Conservation (phyloP, 2,888 invertebrate genomes). For the Drosophila ezoana region DNA sequence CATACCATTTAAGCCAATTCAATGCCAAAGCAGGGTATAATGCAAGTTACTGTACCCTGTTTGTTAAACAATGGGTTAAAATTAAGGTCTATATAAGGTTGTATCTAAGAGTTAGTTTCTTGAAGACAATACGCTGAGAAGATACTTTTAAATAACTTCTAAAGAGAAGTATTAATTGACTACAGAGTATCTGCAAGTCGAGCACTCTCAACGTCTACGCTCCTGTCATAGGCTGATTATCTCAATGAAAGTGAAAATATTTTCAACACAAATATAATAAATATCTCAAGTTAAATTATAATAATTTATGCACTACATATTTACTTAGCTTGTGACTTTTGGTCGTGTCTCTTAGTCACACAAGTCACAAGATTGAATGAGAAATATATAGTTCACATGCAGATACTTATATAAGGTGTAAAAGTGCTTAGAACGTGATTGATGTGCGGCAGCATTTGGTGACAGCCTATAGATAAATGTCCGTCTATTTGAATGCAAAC, state of each 20-base stretch:
- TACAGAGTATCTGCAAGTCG: background rate
- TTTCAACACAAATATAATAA: constrained; percentile 10
- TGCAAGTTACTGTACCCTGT: constrained; percentile 4
- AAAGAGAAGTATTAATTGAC: background rate
- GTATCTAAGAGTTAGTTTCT: background rate
- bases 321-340: constrained; percentile 22
- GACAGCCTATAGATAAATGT: constrained; percentile 51
- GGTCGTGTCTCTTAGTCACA: constrained; percentile 36
- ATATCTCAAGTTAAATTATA: constrained; percentile 12
- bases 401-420: constrained; percentile 31
- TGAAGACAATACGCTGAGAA: too few relatives aligned
- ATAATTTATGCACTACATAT: constrained; percentile 13
- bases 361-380: constrained; percentile 62
- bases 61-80: background rate
- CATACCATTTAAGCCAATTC: constrained; percentile 34
- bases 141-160: background rate
- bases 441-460: constrained; percentile 61
- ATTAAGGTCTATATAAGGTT: too few relatives aligned
- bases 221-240: background rate
- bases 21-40: constrained; percentile 42
- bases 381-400: constrained; percentile 22
- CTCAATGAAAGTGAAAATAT: constrained; percentile 20
- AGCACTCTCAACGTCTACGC: background rate
- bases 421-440: constrained; percentile 56
- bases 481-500: constrained; percentile 48